Base-by-base conservation (phyloP, 2,888 invertebrate genomes). In the Metopia argyrocephala region DNA sequence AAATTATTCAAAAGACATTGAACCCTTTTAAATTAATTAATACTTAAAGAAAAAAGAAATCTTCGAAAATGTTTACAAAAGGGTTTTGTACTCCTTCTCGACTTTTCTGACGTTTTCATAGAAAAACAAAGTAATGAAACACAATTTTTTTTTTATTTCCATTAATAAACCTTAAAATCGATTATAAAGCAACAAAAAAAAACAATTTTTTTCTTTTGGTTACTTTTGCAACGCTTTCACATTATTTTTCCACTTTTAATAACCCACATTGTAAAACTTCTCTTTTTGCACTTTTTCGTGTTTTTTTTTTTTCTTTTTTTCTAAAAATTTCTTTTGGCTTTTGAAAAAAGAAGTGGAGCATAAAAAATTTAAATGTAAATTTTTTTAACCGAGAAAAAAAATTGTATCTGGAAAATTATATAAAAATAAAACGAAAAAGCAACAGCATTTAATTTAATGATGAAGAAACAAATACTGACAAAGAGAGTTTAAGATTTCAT, bases 361-460 rank as follows among this genome's bases (percentile, higher is more conserved):
- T 46, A 27, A 31, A 9, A 54, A 52, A 66, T 66, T 54, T 18
- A 69, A 66, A 56, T 74, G 28, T 21, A 9, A 48, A 57, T 68
- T 61, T 66, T 31, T 65, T 74, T 57, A 52, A 74, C 38, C 27
- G 45, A 62, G 75, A 61, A 70, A 61, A 25, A 64, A 62, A 52
- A 38, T 12, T 12, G 12, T 9, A 31, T 31, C 12, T n/a, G 45
- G 25, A 62, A 54, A 31, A 78, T 61, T 65, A 81, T 15, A 79
- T 78, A 31, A 5, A 31, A 31, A 31, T 9, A 31, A 6, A 31
- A 12, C 9, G 38, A 15, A 38, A 38, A 3, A 38, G 38, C 9
- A 38, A 3, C 38, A 15, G 76, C 78, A 74, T 81, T 82, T 83
- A 79, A 80, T 82, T 76, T 82, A 83, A 82, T 83, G 78, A 82